phyloP scores from a whole-genome alignment of 2,888 invertebrate genomes.

The Habroteleia sp. region DNA sequence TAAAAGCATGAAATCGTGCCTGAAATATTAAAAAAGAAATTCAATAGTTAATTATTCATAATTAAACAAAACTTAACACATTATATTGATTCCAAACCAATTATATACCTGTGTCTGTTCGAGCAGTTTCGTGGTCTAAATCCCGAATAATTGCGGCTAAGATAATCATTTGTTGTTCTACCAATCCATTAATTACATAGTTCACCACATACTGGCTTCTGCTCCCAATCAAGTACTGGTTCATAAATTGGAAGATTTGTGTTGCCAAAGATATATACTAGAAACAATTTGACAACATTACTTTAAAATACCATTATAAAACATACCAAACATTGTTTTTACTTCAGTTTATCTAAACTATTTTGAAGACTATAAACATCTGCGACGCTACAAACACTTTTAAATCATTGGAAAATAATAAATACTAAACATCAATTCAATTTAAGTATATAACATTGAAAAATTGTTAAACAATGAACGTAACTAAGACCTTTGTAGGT shows the following conservation, averaged over 20 bases:
- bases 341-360: too few species aligned
- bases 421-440: too few species aligned
- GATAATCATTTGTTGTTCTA: constrained; percentile 94
- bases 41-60: too few species aligned
- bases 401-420: too few species aligned
- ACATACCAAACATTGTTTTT: too few species aligned
- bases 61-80: too few species aligned
- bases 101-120: constrained; percentile 86
- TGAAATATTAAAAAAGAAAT: too few species aligned
- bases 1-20: constrained; percentile 89
- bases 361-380: too few species aligned
- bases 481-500: too few species aligned
- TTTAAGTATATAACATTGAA: too few species aligned
- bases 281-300: constrained; percentile 62
- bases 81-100: neutral
- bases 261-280: constrained; percentile 93
- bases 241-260: constrained; percentile 92
- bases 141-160: constrained; percentile 94
- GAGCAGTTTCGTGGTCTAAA: constrained; percentile 93
- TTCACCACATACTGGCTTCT: constrained; percentile 86
- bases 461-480: constrained; percentile 3
- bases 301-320: too few species aligned
- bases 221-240: constrained; percentile 89
- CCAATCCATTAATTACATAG: constrained; percentile 87
- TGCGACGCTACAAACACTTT: too few species aligned